Evolutionary conservation across 53 echinoderm and acorn worm species (phyloP).

Genomic region (Antedon mediterranea): DNA sequence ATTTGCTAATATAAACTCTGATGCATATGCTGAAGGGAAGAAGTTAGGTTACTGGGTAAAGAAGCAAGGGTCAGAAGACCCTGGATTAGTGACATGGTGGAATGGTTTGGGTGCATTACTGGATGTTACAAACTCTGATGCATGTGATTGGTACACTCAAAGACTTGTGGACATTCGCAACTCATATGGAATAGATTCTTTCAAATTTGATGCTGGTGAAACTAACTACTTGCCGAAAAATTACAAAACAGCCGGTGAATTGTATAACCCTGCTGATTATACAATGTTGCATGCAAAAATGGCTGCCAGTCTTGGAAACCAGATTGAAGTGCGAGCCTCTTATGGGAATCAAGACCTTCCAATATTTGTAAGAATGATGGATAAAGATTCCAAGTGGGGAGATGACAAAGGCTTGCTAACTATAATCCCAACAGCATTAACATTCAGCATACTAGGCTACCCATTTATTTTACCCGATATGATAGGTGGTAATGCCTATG

Average conservation of each 20-base stretch:
- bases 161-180: constrained; percentile 38
- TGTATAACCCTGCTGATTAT: constrained; percentile 71
- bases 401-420: constrained; percentile 79
- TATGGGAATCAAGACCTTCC: constrained; percentile 75
- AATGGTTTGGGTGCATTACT: constrained; percentile 58
- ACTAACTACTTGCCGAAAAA: constrained; percentile 56
- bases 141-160: constrained; percentile 55
- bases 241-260: constrained; percentile 32
- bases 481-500: constrained; percentile 86
- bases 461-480: constrained; percentile 82
- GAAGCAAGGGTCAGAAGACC: constrained; percentile 17
- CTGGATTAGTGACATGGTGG: constrained; percentile 60
- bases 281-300: constrained; percentile 53
- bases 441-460: constrained; percentile 69
- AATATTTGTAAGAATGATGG: constrained; percentile 85
- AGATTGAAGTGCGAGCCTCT: constrained; percentile 66
- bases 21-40: constrained; percentile 44
- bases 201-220: constrained; percentile 87
- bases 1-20: constrained; percentile 57
- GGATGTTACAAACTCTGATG: constrained; percentile 76
- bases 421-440: constrained; percentile 64
- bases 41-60: constrained; percentile 55
- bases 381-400: constrained; percentile 82
- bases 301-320: constrained; percentile 53
- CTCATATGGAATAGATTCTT: constrained; percentile 58